Percentiles rank a stretch among this genome's conserved stretches.
Evolutionary conservation across 2,888 invertebrate species (phyloP).

Genomic region (Drosophila neonasuta): DNA sequence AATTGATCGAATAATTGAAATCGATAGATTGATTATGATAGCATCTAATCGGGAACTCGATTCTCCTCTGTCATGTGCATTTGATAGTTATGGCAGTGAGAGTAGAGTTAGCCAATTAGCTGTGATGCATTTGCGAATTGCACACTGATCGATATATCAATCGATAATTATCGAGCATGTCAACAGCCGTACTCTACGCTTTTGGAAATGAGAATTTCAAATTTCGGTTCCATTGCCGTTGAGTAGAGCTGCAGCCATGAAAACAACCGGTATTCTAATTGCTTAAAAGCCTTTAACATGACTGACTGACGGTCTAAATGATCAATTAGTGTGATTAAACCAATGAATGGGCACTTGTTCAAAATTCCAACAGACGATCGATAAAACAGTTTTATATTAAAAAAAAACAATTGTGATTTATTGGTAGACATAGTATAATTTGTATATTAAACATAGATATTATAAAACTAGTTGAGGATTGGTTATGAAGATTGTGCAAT

Average conservation of each 20-base stretch:
- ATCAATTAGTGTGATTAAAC: neutral
- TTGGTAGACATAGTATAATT: constrained; percentile 3
- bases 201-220: constrained; percentile 29
- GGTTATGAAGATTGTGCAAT: constrained; percentile 6
- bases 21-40: neutral
- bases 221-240: constrained; percentile 54
- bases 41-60: constrained; percentile 51
- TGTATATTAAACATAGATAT: constrained; percentile 1
- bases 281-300: no score
- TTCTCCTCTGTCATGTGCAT: constrained; percentile 44
- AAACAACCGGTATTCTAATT: neutral
- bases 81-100: constrained; percentile 41
- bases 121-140: constrained; percentile 11
- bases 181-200: constrained; percentile 38
- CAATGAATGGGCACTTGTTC: no score
- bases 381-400: constrained; percentile 22
- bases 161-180: neutral
- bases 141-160: neutral
- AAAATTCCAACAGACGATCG: neutral
- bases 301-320: no score
- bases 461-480: constrained; percentile 7
- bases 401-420: constrained; percentile 37
- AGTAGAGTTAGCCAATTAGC: constrained; percentile 41
- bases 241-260: constrained; percentile 42
- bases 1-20: neutral